These are phyloP conservation scores for Tachina fera DNA, from an alignment of 2,888 invertebrate species.

Conservation along the genomic window DNA sequence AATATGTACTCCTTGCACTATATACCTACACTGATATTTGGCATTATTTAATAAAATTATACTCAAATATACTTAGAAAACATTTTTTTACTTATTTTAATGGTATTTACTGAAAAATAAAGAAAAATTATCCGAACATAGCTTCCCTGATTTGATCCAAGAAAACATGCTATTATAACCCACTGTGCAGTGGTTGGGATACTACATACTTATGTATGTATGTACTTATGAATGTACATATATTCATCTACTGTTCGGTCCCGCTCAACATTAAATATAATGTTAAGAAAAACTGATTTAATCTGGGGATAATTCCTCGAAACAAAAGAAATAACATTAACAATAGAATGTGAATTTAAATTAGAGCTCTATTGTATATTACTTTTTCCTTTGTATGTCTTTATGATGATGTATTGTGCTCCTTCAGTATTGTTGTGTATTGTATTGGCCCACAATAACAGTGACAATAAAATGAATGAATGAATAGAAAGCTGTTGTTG, in stretches of 20 bases:
- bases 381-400: slow-evolving; percentile 43
- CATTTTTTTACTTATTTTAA: too few relatives aligned
- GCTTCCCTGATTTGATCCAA: too few relatives aligned
- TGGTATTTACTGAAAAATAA: too few relatives aligned
- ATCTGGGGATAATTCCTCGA: slow-evolving; percentile 61
- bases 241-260: slow-evolving; percentile 13
- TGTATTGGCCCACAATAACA: slow-evolving; percentile 50
- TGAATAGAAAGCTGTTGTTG: slow-evolving; percentile 14
- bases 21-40: too few relatives aligned
- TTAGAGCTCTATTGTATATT: slow-evolving; percentile 64
- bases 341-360: slow-evolving; percentile 66
- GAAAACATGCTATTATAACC: too few relatives aligned
- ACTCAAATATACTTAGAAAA: too few relatives aligned
- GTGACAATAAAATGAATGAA: slow-evolving; percentile 49
- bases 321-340: slow-evolving; percentile 59
- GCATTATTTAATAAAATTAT: too few relatives aligned
- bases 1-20: too few relatives aligned
- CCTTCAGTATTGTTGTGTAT: slow-evolving; percentile 23
- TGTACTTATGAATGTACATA: background rate
- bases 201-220: too few relatives aligned
- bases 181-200: too few relatives aligned
- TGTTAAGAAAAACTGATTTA: slow-evolving; percentile 54
- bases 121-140: too few relatives aligned
- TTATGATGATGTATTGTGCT: slow-evolving; percentile 60
- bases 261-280: slow-evolving; percentile 19